These are phyloP conservation scores for Salminus brasiliensis DNA, from an alignment of 2,113 vertebrate genomes.

Conservation along the genomic window DNA sequence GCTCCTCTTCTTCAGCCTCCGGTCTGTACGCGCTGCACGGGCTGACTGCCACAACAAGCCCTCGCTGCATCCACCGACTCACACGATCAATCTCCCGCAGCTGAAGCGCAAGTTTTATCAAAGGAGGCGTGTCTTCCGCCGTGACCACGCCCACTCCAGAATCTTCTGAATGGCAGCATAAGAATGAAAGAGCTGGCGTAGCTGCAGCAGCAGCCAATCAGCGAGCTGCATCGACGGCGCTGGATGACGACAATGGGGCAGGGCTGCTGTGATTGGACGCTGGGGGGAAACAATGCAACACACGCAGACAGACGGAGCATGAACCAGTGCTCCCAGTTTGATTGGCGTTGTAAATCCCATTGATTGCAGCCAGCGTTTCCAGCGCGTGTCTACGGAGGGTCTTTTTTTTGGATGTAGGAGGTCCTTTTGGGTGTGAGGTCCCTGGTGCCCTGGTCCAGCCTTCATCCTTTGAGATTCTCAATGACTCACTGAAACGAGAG, in stretches of 20 bases:
- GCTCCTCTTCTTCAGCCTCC: no score
- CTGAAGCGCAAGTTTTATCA: not conserved
- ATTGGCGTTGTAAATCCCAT: no score
- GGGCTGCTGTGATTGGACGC: not conserved
- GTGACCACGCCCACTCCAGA: not conserved
- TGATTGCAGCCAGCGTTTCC: no score
- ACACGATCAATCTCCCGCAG: not conserved
- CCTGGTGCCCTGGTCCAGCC: no score
- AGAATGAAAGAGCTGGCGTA: not conserved
- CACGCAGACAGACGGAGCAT: not conserved
- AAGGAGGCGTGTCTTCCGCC: conserved; percentile 1
- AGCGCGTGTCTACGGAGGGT: no score
- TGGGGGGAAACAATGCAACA: not conserved
- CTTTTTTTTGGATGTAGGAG: no score
- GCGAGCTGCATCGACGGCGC: not conserved
- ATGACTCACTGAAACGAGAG: no score
- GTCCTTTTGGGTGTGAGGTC: no score
- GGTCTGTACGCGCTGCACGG: not conserved
- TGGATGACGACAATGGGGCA: conserved; percentile 15
- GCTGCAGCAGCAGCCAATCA: not conserved
- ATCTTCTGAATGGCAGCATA: conserved; percentile 41
- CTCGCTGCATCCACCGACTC: not conserved
- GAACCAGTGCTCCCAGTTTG: no score
- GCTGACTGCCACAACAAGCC: not conserved
- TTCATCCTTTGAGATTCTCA: no score